Conservation (phyloP, 2,797 vertebrate species). For the Poecilia wingei region DNA sequence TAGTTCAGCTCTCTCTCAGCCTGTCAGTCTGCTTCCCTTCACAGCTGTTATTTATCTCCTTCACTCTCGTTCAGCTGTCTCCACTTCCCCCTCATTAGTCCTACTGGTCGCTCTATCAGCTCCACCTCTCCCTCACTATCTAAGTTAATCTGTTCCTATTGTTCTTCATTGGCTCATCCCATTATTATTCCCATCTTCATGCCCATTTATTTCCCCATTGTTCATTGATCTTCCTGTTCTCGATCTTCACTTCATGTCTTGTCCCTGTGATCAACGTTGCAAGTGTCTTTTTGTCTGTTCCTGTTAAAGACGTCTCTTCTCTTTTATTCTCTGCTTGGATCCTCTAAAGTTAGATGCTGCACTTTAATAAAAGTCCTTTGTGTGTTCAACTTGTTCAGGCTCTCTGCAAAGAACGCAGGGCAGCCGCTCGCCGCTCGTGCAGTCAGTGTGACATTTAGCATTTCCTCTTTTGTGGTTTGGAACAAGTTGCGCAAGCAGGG, state of each 20-base stretch:
- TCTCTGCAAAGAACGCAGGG: neutral
- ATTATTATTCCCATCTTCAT: neutral
- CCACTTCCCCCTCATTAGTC: neutral
- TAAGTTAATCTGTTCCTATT: neutral
- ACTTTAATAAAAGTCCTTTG: neutral
- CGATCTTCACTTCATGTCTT: neutral
- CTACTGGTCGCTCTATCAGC: neutral
- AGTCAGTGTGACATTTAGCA: constrained; percentile 36
- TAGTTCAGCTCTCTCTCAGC: too few relatives aligned
- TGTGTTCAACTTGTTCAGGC: neutral
- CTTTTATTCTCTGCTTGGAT: too few relatives aligned
- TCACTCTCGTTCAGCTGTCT: too few relatives aligned
- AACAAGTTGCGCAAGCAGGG: constrained; percentile 15
- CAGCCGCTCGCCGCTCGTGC: neutral
- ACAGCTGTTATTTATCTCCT: too few relatives aligned
- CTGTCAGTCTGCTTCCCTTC: too few relatives aligned
- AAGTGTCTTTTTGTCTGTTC: neutral
- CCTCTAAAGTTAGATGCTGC: neutral
- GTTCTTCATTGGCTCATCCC: neutral
- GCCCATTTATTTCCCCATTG: too few relatives aligned
- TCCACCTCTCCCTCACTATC: neutral
- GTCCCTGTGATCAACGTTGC: neutral
- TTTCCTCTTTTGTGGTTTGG: constrained; percentile 28
- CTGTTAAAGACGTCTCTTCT: neutral
- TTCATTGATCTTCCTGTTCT: neutral